A percentile compares a stretch with the other conserved stretches of the same genome.
Conservation (phyloP, 2,888 invertebrate genomes). For the Sesia apiformis region DNA sequence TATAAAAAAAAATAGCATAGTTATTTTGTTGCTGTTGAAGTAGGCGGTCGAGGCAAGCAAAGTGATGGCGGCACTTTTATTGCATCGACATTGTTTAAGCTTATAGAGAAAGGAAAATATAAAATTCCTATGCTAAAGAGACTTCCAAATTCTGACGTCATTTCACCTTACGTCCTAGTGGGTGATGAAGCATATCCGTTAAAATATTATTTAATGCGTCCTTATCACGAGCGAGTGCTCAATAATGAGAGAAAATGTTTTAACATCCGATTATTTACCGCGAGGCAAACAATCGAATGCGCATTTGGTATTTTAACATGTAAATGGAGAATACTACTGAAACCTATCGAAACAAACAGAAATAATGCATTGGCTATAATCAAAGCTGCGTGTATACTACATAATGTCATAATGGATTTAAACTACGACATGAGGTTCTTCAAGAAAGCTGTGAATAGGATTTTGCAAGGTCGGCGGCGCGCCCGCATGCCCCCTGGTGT, state of each 20-base stretch:
- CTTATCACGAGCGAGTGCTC: conserved; percentile 11
- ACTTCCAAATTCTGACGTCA: conserved; percentile 9
- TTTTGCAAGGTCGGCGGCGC: no score
- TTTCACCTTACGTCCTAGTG: conserved; percentile 9
- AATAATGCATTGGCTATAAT: background rate
- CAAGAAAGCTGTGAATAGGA: no score
- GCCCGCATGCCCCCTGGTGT: no score
- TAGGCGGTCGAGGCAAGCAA: conserved; percentile 14
- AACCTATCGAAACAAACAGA: background rate
- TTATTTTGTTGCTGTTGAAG: conserved; percentile 11
- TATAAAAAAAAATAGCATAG: conserved; percentile 12
- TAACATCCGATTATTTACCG: conserved; percentile 10
- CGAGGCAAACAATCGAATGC: no score
- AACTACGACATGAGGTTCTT: no score
- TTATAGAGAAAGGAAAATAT: conserved; percentile 9
- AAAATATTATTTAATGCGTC: conserved; percentile 9
- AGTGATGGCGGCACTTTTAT: conserved; percentile 14
- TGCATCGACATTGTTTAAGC: conserved; percentile 5
- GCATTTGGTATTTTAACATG: no score
- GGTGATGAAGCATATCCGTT: conserved; percentile 13
- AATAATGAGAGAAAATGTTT: conserved; percentile 12
- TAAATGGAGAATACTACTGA: no score
- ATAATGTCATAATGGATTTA: no score
- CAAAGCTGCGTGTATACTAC: background rate
- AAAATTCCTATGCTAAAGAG: conserved; percentile 11